Base-by-base conservation (phyloP, 2,113 vertebrate species). In the Nematolebias whitei region DNA sequence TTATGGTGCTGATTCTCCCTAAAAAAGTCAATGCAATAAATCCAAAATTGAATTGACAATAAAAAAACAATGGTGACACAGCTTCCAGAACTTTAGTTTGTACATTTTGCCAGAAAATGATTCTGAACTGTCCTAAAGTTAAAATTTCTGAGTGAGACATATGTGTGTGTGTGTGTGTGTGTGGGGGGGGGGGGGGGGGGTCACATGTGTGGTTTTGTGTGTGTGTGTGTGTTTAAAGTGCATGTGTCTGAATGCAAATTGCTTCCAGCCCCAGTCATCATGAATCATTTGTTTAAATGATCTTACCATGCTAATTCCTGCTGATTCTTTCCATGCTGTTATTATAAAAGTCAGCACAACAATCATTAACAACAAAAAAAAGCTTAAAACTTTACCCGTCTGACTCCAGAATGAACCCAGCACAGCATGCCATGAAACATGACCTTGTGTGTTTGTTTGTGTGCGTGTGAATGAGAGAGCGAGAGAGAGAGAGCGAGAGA, bases 371-470 rank as follows among this genome's bases (percentile, higher is more conserved):
- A 87, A 85, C 65, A 73, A 74, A 85, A 86, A 88, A 88, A 73
- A 80, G 87, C 83, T 83, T 87, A 81, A 87, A 90, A 88, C 88
- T 90, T 89, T 89, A 85, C 74, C 83, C 86, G 88, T 88, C 82
- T 89, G 88, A 90, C 89, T 88, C 80, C 85, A 90, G 85, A 81
- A 89, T 92, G 88, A 90, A 91, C 86, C 85, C 88, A 68, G 82
- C 85, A 60, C 84, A 89, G 87, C 89, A 85, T 65, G 85, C 83
- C 78, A 84, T 89, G 89, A 88, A 88, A 91, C 89, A 91, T 89
- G 82, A 86, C 85, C 73, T 76, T 82, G 75, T 76, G 82, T 89
- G 83, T 40, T 80, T 84, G 82, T 70, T 65, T 79, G 41, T 45
- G 39, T 45, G 38, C 57, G 48, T 56, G 63, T 50, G 57, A 76